phyloP scores from a whole-genome alignment of 2,797 vertebrate genomes.

The Paedocypris micromegethes region DNA sequence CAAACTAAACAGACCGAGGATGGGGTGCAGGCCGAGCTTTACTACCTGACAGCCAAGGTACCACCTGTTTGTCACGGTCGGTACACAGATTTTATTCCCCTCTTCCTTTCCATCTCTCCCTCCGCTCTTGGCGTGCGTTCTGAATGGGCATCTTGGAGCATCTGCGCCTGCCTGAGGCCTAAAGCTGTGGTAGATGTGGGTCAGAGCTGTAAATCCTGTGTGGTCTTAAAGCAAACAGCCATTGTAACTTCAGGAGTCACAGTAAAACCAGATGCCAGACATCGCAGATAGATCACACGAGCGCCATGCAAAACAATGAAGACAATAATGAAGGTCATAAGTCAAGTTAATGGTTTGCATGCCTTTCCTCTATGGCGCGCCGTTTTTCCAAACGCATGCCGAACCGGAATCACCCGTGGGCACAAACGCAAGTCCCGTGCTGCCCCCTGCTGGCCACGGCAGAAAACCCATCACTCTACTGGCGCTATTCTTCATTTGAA shows the following conservation, averaged over 20 bases:
- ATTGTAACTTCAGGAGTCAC: constrained; percentile 23
- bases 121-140: constrained; percentile 33
- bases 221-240: constrained; percentile 34
- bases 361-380: constrained; percentile 1
- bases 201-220: constrained; percentile 45
- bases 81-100: constrained; percentile 16
- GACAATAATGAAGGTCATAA: constrained; percentile 50
- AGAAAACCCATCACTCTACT: neutral
- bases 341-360: constrained; percentile 47
- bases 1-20: constrained; percentile 62
- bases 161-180: constrained; percentile 42
- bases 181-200: constrained; percentile 40
- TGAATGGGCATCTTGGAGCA: constrained; percentile 43
- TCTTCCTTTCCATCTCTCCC: constrained; percentile 4
- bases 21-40: constrained; percentile 49
- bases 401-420: constrained; percentile 52
- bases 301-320: constrained; percentile 47
- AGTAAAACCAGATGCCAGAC: constrained; percentile 22
- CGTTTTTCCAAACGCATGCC: constrained; percentile 29
- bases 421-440: constrained; percentile 56
- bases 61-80: constrained; percentile 38
- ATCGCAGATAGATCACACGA: constrained; percentile 39
- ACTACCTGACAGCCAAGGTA: constrained; percentile 66
- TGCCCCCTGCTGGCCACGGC: constrained; percentile 60
- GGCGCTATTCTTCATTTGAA: neutral